Evolutionary conservation across 1,140 invertebrate genomes (phyloP).

Genomic region (Lucilia sericata): DNA sequence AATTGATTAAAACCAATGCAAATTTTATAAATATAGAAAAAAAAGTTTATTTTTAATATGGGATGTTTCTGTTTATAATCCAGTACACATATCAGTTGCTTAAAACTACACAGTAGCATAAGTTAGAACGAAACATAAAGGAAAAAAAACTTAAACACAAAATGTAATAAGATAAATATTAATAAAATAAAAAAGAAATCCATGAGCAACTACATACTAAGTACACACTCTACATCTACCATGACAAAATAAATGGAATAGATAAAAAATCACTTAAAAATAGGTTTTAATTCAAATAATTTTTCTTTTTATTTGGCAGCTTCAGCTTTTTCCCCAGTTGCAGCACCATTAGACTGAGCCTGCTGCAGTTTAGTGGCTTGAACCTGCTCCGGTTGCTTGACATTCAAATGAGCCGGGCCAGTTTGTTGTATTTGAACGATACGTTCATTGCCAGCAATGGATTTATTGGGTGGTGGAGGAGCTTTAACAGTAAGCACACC

Average conservation of each 20-base stretch:
- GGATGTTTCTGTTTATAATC: neutral
- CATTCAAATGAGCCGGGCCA: conserved; percentile 64
- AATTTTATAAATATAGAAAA: neutral
- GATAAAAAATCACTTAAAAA: neutral
- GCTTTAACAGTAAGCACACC: conserved; percentile 79
- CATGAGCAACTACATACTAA: too few species aligned
- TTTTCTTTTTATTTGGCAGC: conserved; percentile 16
- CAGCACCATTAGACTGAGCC: conserved; percentile 30
- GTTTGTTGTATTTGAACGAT: conserved; percentile 69
- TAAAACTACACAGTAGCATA: conserved; percentile 11
- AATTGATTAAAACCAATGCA: neutral
- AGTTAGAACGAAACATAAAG: neutral
- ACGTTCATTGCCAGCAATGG: conserved; percentile 67
- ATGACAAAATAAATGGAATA: neutral
- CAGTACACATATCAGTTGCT: neutral
- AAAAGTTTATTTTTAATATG: neutral
- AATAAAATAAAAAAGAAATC: too few species aligned
- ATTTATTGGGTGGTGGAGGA: conserved; percentile 68
- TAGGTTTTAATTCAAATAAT: too few species aligned
- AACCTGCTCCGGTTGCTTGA: conserved; percentile 57
- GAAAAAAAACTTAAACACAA: too few species aligned
- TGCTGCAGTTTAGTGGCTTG: conserved; percentile 54
- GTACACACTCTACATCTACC: too few species aligned
- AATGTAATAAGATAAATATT: too few species aligned
- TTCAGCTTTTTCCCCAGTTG: neutral